Percentiles rank a stretch among this genome's conserved stretches.
These are phyloP conservation scores for Carduelis carduelis DNA, from an alignment of 2,797 vertebrate species.

Conservation along the genomic window DNA sequence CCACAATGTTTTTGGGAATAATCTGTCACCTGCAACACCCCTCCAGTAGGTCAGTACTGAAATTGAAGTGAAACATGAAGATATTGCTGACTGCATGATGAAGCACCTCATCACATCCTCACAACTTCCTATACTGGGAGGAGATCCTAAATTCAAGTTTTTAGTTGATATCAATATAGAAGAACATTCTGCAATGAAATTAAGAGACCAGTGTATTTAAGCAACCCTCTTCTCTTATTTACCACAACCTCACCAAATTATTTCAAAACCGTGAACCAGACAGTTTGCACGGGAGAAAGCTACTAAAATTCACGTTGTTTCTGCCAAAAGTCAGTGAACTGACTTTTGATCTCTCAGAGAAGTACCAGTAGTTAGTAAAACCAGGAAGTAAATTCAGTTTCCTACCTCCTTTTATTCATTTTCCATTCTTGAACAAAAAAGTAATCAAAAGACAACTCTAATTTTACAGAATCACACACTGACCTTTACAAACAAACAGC, in stretches of 20 bases:
- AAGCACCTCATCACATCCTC: not conserved
- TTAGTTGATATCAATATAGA: not conserved
- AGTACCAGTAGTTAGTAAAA: not conserved
- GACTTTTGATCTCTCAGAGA: not conserved
- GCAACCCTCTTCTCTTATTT: not conserved
- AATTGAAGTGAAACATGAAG: not conserved
- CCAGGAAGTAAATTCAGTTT: not conserved
- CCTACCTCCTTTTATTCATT: not conserved
- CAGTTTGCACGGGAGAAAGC: not conserved
- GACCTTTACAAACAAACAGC: not conserved
- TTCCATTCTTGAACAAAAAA: not conserved
- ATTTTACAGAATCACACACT: not conserved
- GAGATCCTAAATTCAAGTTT: not conserved
- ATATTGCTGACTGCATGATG: not conserved
- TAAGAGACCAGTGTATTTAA: not conserved
- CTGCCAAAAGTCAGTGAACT: not conserved
- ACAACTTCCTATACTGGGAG: not conserved
- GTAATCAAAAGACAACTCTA: not conserved
- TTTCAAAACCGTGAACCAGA: not conserved
- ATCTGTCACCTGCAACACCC: not conserved
- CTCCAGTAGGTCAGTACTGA: not conserved
- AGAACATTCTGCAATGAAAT: not conserved
- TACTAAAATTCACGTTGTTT: not conserved
- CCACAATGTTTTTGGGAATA: not conserved
- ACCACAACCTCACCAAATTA: not conserved